Conservation (phyloP, 92 coral and sea anemone species). For the Epizoanthus scotinus region DNA sequence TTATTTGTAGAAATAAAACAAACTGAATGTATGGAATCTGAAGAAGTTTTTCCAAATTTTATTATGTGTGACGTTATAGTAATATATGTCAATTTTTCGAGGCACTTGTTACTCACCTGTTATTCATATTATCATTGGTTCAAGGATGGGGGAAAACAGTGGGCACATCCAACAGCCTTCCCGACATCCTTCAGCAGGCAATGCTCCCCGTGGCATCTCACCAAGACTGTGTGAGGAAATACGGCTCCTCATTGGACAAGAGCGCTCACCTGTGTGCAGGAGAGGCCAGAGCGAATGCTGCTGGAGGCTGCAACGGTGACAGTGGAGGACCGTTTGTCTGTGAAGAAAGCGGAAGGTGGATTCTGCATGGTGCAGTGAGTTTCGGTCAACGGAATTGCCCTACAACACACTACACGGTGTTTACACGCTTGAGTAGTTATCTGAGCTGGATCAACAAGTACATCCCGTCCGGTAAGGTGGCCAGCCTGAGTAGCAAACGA, state of each 20-base stretch:
- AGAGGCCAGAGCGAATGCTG: slow-evolving; percentile 50
- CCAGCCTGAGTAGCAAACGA: too few relatives aligned
- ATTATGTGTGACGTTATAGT: neutral
- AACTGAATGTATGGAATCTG: too few relatives aligned
- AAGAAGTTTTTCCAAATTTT: neutral
- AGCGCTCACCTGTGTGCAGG: slow-evolving; percentile 74
- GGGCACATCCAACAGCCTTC: slow-evolving; percentile 45
- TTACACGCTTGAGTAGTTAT: slow-evolving; percentile 59
- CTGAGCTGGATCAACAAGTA: slow-evolving; percentile 55
- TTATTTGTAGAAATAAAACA: too few relatives aligned
- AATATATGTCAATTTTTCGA: neutral
- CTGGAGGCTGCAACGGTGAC: slow-evolving; percentile 79
- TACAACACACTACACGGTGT: slow-evolving; percentile 69
- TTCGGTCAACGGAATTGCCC: slow-evolving; percentile 64
- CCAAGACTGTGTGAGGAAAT: slow-evolving; percentile 53
- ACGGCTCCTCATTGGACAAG: slow-evolving; percentile 46
- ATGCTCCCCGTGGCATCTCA: slow-evolving; percentile 64
- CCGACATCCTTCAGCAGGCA: slow-evolving; percentile 72
- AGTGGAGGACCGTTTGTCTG: slow-evolving; percentile 80
- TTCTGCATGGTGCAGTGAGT: slow-evolving; percentile 80
- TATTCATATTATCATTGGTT: neutral
- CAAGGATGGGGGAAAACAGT: slow-evolving; percentile 74
- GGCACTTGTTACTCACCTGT: too few relatives aligned
- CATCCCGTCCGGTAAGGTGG: slow-evolving; percentile 2
- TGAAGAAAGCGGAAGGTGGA: slow-evolving; percentile 67